Base-by-base conservation (phyloP, 2,888 invertebrate species). In the Hartigia nigra region DNA sequence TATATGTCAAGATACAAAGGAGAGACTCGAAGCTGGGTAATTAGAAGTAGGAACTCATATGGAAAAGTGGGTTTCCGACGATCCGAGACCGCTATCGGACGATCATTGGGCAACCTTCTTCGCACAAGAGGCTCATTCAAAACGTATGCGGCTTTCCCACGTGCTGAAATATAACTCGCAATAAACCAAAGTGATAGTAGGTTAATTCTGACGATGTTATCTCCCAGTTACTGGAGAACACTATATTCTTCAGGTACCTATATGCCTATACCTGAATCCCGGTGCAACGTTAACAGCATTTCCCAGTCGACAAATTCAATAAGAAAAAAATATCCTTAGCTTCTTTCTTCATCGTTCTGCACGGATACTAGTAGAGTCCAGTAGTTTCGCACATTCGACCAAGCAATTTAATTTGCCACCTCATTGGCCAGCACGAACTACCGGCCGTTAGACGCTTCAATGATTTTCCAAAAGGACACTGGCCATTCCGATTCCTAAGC, bases 41-140 rank as follows among this genome's bases (percentile, higher is more conserved):
- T 86, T 88, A 86, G 81, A 55, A 55, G 55, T 79, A 80, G 80
- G 77, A 79, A 80, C 70, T 72, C 75, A 79, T 87, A 88, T 87
- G 88, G 88, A 90, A 90, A 91, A 90, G 89, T 89, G 86, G 89
- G 89, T 90, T 90, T 90, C 90, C 90, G 89, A 86, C 84, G 86
- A 90, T 88, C 86, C 84, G 87, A 87, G 86, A 86, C 82, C 83
- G 85, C 87, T 90, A 90, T 91, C 90, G 88, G 86, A 84, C 86
- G 86, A 90, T 91, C 90, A 90, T 91, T 91, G 90, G 86, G 89
- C 89, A 90, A 90, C 89, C 88, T 88, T 87, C 86, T 89, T 90
- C 90, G 87, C 88, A 87, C 88, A 87, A 81, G 83, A 82, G 86
- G 79, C 85, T 86, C 87, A 88, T 89, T 89, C 84, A 88, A 87